A percentile compares a stretch with the other conserved stretches of the same genome.
These are phyloP conservation scores for Ancistrus triradiatus DNA, from an alignment of 2,113 vertebrate species.

Conservation along the genomic window DNA sequence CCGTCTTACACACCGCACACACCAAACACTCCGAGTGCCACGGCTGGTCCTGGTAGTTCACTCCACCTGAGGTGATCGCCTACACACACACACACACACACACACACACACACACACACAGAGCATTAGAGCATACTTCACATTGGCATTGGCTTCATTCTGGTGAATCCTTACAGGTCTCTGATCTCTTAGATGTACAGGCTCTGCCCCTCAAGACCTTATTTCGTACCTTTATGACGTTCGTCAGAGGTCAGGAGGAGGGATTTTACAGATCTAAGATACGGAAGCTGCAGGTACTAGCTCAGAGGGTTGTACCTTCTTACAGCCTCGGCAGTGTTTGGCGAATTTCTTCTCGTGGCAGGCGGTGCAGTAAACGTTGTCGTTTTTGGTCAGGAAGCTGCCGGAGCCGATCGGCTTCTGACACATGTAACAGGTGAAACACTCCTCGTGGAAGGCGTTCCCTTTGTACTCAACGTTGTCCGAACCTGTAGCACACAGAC, in stretches of 20 bases:
- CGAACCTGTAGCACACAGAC: constrained; percentile 64
- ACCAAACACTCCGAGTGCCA: constrained; percentile 94
- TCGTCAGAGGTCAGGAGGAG: too few species aligned
- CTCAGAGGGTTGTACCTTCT: constrained; percentile 68
- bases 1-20: constrained; percentile 86
- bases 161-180: too few species aligned
- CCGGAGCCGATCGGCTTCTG: constrained; percentile 84
- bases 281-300: too few species aligned
- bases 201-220: too few species aligned
- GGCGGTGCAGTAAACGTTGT: constrained; percentile 82
- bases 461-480: constrained; percentile 95
- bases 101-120: constrained; percentile 12
- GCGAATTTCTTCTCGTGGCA: constrained; percentile 92
- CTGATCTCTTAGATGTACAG: too few species aligned
- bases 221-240: too few species aligned
- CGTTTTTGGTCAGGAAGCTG: constrained; percentile 90
- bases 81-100: constrained; percentile 46
- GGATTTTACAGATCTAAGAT: too few species aligned
- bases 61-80: constrained; percentile 90
- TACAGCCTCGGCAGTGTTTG: constrained; percentile 89
- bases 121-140: too few species aligned
- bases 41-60: constrained; percentile 93
- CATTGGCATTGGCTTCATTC: too few species aligned
- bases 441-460: constrained; percentile 89
- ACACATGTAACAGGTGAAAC: constrained; percentile 89